Evolutionary conservation across 2,113 vertebrate species (phyloP).

Genomic region (Morone saxatilis): DNA sequence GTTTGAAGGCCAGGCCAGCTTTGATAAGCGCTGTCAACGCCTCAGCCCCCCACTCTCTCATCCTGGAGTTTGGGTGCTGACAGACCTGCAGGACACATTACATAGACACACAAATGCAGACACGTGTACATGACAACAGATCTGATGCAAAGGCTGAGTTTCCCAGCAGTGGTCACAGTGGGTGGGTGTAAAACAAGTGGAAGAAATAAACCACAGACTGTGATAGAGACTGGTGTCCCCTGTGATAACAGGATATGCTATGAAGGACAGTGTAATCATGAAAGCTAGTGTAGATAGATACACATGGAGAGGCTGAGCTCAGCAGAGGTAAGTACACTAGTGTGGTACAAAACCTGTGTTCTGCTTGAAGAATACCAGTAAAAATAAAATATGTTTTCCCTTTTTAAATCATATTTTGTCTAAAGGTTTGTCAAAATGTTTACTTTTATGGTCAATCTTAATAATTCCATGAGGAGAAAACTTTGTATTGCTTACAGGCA

Average conservation of each 20-base stretch:
- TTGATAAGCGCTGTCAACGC: constrained; percentile 97
- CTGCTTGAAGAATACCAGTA: neutral
- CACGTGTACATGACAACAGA: constrained; percentile 22
- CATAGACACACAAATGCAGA: constrained; percentile 65
- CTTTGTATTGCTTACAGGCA: neutral
- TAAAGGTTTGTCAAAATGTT: neutral
- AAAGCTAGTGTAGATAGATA: constrained; percentile 39
- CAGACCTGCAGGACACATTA: constrained; percentile 89
- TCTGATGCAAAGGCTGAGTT: constrained; percentile 36
- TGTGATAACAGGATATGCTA: constrained; percentile 34
- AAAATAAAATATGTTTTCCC: neutral
- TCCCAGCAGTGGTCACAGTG: constrained; percentile 48
- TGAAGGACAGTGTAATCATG: constrained; percentile 51
- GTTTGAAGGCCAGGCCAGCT: constrained; percentile 93
- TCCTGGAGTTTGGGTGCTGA: constrained; percentile 97
- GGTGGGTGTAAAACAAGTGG: constrained; percentile 35
- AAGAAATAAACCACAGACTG: constrained; percentile 53
- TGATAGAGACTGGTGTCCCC: constrained; percentile 40
- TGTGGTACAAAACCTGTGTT: neutral
- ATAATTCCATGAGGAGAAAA: neutral
- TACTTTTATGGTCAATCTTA: neutral
- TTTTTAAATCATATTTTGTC: constrained; percentile 19
- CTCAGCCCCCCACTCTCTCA: constrained; percentile 99
- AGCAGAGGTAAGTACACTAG: neutral
- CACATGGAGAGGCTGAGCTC: constrained; percentile 49